Evolutionary conservation across 1,140 invertebrate species (phyloP), one percentile per base, ranked within the genome.

Genomic region (Calycopis cecrops): DNA sequence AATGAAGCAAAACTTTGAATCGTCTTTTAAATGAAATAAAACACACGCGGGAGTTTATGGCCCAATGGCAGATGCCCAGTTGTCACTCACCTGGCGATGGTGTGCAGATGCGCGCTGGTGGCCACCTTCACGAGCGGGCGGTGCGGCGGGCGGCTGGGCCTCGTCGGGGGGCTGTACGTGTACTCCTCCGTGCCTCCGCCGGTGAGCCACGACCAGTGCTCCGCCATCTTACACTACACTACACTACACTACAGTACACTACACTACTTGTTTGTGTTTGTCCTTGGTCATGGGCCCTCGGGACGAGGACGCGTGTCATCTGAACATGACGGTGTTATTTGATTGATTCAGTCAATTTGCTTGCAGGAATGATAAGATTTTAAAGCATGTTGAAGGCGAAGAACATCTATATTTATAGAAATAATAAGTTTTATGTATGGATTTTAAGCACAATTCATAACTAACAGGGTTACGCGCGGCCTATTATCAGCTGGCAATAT

Each of bases 171-270:
- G 50, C 80, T 83, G 71, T 83, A 84, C 1, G 78, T 83, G 67
- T 86, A 86, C 73, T 84, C 83, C n/a, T 60, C 66, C 38, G 73
- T 63, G 47, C 73, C 75, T 18, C 64, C 60, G 11, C 79, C 79
- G 35, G 80, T 84, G 67, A 84, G 49, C 80, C 83, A 86, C 18
- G 83, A 86, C 83, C 83, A 86, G 60, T 86, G 80, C 16, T 84
- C 80, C 35, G 80, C 48, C 83, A 86, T 86, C 9, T 1, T 63
- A 18, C 49, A 48, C 21, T 49, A 51, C 55, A 59, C 57, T 48
- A 51, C 42, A 62, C 57, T 11, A 21, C 42, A 49, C 33, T 21
- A 28, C 16, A 57, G 33, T 10, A 52, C 54, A 52, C 35, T 14
- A 47, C 14, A 9, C 11, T 35, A 14, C 34, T 35, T 1, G 12